Percentiles rank a stretch among this genome's conserved stretches.
Evolutionary conservation across 2,113 vertebrate species (phyloP).

Genomic region (Melanostigma gelatinosum): DNA sequence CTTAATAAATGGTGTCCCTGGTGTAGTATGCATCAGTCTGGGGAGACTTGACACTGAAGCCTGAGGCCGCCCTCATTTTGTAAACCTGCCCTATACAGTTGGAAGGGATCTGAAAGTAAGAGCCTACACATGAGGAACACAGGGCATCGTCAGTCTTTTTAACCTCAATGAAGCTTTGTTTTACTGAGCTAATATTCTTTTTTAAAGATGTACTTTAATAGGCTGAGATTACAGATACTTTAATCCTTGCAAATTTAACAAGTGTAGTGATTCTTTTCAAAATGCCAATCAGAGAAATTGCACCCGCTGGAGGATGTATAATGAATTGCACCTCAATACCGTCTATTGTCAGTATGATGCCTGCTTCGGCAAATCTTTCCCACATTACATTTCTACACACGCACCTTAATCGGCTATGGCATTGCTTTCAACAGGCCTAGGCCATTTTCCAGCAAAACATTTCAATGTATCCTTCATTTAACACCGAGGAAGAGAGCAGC

Average conservation of each 20-base stretch:
- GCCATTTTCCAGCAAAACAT: slow-evolving; percentile 30
- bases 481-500: slow-evolving; percentile 22
- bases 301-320: slow-evolving; percentile 68
- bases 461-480: slow-evolving; percentile 40
- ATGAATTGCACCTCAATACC: slow-evolving; percentile 53
- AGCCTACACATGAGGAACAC: not conserved
- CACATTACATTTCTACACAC: slow-evolving; percentile 25
- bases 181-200: not conserved
- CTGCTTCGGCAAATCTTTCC: slow-evolving; percentile 15
- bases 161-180: not conserved
- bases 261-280: not conserved
- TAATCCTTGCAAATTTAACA: not conserved
- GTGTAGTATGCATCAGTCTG: slow-evolving; percentile 5
- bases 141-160: not conserved
- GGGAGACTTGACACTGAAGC: slow-evolving; percentile 16
- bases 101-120: not conserved
- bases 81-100: not conserved
- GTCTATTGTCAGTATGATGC: slow-evolving; percentile 7
- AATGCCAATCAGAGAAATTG: slow-evolving; percentile 57
- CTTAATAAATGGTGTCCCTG: slow-evolving; percentile 13
- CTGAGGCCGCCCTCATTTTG: not conserved
- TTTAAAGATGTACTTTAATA: not conserved
- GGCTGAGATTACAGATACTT: not conserved
- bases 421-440: slow-evolving; percentile 34
- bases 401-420: slow-evolving; percentile 11